phyloP scores from a whole-genome alignment of 2,888 invertebrate species.

The Chorisops tibialis region DNA sequence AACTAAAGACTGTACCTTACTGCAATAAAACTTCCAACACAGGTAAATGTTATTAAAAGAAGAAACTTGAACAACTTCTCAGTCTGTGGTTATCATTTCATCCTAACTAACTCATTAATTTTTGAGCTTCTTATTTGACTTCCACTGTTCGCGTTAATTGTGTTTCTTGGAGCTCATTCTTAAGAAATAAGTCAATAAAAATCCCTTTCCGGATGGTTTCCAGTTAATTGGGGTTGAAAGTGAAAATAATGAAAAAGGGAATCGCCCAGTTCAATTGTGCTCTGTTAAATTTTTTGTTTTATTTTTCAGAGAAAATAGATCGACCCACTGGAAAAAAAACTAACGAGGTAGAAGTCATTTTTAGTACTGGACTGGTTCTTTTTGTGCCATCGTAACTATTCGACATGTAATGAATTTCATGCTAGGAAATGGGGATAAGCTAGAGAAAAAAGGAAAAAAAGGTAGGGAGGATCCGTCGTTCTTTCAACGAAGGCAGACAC shows the following conservation, averaged over 20 bases:
- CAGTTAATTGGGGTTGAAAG: conserved; percentile 33
- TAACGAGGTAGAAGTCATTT: conserved; percentile 27
- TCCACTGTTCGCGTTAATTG: too few species aligned
- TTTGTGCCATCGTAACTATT: conserved; percentile 19
- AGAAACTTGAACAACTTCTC: too few species aligned
- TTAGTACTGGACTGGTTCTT: conserved; percentile 27
- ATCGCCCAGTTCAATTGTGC: conserved; percentile 11
- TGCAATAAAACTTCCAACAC: too few species aligned
- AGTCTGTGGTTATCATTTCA: too few species aligned
- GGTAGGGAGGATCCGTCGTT: not conserved
- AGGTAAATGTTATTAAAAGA: too few species aligned
- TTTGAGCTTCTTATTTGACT: too few species aligned
- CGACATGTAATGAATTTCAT: conserved; percentile 23
- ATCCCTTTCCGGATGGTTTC: conserved; percentile 27
- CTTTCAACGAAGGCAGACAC: conserved; percentile 37
- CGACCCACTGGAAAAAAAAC: conserved; percentile 8
- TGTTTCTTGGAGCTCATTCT: conserved; percentile 26
- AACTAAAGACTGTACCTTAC: too few species aligned
- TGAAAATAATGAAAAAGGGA: conserved; percentile 29
- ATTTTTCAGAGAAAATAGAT: conserved; percentile 20
- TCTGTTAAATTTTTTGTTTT: conserved; percentile 13
- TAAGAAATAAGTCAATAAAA: conserved; percentile 29
- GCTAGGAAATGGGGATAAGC: not conserved
- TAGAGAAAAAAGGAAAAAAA: not conserved
- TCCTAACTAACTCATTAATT: too few species aligned